Evolutionary conservation across 2,113 vertebrate species (phyloP), one percentile per base, ranked within the genome.

Genomic region (Mola mola): DNA sequence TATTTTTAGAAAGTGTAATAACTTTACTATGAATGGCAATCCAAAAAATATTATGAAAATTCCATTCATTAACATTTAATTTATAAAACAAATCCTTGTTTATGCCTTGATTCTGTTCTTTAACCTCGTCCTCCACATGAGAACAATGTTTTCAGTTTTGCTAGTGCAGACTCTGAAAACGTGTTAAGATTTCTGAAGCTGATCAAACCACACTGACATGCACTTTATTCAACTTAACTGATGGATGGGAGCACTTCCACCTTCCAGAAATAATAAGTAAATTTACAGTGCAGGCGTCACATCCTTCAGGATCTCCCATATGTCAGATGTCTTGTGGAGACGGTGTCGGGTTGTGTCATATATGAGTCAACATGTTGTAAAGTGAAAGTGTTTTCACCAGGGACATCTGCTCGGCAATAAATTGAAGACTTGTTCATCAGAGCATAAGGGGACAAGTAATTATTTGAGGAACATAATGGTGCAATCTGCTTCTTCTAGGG

Each of bases 351-450:
- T n/a, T 17, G 9, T 9, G 33, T 42, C 63, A 17, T 19, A 50
- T 17, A 33, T 64, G 37, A 67, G 71, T 76, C 67, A 81, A 66
- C 80, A 78, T 63, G 67, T 64, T 81, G 82, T 89, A 86, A 90
- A 89, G 10, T 58, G 36, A 79, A 70, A 77, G 84, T 20, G 46
- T 83, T 68, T 66, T 75, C 3, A 60, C 52, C 55, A 60, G 62
- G 65, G 26, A 80, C 67, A 42, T 85, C 67, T 87, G 86, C 88
- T 74, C 76, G 75, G 91, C 87, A 91, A 90, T 88, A 77, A 78
- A 90, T 79, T 81, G 74, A 69, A 58, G 48, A 79, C 48, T 59
- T 12, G 65, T 25, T 69, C 85, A 81, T 76, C 66, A 48, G 75
- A 67, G 82, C 78, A 70, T 61, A 16, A 79, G 37, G 12, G 55